Conservation (phyloP, 2,888 invertebrate species). For the Temnothorax unifasciatus region DNA sequence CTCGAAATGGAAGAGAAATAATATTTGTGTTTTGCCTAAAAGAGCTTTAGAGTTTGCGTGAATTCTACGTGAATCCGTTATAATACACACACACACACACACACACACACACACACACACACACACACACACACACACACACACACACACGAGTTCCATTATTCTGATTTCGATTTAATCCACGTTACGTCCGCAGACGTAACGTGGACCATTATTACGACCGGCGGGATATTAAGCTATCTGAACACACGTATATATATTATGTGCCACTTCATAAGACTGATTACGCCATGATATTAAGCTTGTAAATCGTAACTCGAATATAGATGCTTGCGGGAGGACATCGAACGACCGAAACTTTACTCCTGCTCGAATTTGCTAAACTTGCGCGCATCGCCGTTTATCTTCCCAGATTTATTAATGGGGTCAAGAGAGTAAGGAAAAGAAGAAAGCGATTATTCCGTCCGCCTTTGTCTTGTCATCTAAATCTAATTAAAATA, state of each 20-base stretch:
- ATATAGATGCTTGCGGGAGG: conserved; percentile 32
- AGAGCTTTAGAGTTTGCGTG: not conserved
- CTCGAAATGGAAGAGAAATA: not conserved
- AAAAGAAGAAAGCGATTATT: conserved; percentile 30
- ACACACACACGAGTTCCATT: conserved; percentile 6
- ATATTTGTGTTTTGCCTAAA: not conserved
- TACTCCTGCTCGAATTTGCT: not conserved
- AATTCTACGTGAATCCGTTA: not conserved
- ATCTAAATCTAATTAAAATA: conserved; percentile 43
- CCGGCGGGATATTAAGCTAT: not conserved
- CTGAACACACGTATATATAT: not conserved
- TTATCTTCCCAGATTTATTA: conserved; percentile 51
- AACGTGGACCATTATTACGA: conserved; percentile 36
- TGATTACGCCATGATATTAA: conserved; percentile 49
- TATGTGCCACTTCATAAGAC: conserved; percentile 48
- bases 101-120: not conserved
- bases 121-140: no score
- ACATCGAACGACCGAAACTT: conserved; percentile 42
- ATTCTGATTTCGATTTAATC: conserved; percentile 40
- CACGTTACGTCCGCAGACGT: not conserved
- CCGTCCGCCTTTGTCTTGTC: conserved; percentile 4
- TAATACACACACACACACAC: not conserved
- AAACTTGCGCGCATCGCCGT: conserved; percentile 14
- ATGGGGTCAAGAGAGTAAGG: conserved; percentile 1
- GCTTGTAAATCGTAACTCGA: conserved; percentile 50